Evolutionary conservation across 1,140 invertebrate genomes (phyloP), one percentile per base, ranked within the genome.

Genomic region (Lamellibrachia luymesi): DNA sequence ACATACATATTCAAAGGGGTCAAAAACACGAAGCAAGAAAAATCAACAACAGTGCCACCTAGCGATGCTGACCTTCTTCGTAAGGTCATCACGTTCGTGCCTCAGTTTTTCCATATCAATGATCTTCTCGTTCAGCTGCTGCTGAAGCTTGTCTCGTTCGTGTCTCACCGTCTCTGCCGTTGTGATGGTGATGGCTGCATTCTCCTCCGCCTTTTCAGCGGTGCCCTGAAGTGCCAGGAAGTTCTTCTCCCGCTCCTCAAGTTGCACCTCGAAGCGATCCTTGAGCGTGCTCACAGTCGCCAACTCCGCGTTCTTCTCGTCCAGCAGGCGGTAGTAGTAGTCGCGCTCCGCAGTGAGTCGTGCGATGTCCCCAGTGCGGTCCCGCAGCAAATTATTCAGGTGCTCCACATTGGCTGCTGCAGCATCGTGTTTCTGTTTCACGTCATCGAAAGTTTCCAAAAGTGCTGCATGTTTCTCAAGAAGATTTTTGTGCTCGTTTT

Each of bases 191-290:
- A 64, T 13, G 8, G 50, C 8, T 13, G 25, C 27, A 52, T 13
- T 52, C 27, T 92, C 92, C 4, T 38, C 52, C 50, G 51, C 27
- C 92, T 94, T 95, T 92, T 93, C 93, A 13, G 94, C 94, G 93
- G 96, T 95, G 90, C 95, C 94, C n/a, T 94, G 94, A 17, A 96
- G 92, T 5, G 95, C 93, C 25, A 92, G 92, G 2, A 95, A 92
- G 92, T 95, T 95, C 52, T 95, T 95, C 92, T 96, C 95, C 93
- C 95, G 95, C 93, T 96, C 95, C 92, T 95, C 95, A 50, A 96
- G 92, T 93, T 95, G 95, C 22, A 95, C 92, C 10, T 93, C 94
- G 6, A 96, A 92, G 92, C 94, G 94, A n/a, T 95, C 95, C 64
- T 94, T 94, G 17, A 94, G 92, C 10, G 93, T 56, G 89, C 94